Conservation (phyloP, 2,113 vertebrate genomes). For the Donacobius atricapilla region DNA sequence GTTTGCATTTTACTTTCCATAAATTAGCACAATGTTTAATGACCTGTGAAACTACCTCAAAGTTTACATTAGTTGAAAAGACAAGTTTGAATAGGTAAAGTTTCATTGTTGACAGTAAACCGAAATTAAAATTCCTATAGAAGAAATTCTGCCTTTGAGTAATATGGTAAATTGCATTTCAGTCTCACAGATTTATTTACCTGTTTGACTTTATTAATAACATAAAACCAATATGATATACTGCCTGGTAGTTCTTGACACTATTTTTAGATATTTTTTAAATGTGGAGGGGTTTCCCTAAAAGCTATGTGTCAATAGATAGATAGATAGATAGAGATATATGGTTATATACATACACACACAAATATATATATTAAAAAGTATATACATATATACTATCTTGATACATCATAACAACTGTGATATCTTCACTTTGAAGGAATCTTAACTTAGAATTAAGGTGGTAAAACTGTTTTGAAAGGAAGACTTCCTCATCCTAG, state of each 20-base stretch:
- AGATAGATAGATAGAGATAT: background rate
- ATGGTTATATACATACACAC: rapidly evolving
- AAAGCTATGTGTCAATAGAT: background rate
- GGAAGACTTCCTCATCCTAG: background rate
- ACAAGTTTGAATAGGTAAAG: background rate
- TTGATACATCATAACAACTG: background rate
- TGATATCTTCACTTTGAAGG: background rate
- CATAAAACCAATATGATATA: background rate
- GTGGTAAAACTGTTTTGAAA: background rate
- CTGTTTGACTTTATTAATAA: background rate
- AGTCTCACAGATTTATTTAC: background rate
- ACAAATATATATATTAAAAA: rapidly evolving
- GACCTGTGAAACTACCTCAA: background rate
- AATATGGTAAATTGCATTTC: background rate
- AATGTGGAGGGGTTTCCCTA: background rate
- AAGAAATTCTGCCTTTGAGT: background rate
- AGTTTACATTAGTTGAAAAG: conserved; percentile 46
- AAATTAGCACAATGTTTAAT: conserved; percentile 10
- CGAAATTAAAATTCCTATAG: background rate
- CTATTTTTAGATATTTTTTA: background rate
- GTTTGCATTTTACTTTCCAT: conserved; percentile 25
- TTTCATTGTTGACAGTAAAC: background rate
- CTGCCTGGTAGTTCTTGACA: background rate
- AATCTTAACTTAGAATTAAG: background rate
- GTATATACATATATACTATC: background rate